Evolutionary conservation across 2,797 vertebrate genomes (phyloP).

Genomic region (Trematomus bernacchii): DNA sequence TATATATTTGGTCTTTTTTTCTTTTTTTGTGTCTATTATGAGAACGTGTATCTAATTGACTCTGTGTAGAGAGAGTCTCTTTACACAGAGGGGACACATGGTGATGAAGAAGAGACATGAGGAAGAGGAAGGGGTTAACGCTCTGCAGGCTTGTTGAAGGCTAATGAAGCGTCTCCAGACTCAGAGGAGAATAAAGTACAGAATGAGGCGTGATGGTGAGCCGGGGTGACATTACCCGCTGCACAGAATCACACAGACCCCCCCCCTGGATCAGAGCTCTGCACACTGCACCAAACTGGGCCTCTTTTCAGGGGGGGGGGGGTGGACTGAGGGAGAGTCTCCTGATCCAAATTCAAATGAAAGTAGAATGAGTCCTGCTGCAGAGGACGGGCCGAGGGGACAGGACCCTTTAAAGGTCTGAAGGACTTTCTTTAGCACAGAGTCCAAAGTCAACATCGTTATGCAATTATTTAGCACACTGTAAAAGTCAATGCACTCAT

Average conservation of each 20-base stretch:
- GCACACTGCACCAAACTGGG: constrained; percentile 67
- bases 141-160: constrained; percentile 77
- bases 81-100: too few relatives aligned
- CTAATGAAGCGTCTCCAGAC: constrained; percentile 82
- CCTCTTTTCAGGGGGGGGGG: constrained; percentile 62
- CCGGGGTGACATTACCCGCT: constrained; percentile 80
- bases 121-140: constrained; percentile 46
- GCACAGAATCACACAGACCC: constrained; percentile 78
- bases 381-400: constrained; percentile 41
- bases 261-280: constrained; percentile 64
- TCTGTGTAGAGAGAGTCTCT: too few relatives aligned
- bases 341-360: constrained; percentile 74
- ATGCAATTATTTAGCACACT: background rate
- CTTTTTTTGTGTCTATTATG: too few relatives aligned
- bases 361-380: constrained; percentile 65
- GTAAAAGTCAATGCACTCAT: constrained; percentile 34
- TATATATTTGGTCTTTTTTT: too few relatives aligned
- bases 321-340: constrained; percentile 31
- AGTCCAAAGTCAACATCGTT: too few relatives aligned
- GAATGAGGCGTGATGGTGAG: constrained; percentile 80
- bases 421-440: too few relatives aligned
- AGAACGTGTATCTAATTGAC: too few relatives aligned
- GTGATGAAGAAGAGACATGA: too few relatives aligned
- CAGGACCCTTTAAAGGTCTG: too few relatives aligned
- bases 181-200: constrained; percentile 77